Evolutionary conservation across 2,113 vertebrate species (phyloP).

Genomic region (Orientallactaga bullata): DNA sequence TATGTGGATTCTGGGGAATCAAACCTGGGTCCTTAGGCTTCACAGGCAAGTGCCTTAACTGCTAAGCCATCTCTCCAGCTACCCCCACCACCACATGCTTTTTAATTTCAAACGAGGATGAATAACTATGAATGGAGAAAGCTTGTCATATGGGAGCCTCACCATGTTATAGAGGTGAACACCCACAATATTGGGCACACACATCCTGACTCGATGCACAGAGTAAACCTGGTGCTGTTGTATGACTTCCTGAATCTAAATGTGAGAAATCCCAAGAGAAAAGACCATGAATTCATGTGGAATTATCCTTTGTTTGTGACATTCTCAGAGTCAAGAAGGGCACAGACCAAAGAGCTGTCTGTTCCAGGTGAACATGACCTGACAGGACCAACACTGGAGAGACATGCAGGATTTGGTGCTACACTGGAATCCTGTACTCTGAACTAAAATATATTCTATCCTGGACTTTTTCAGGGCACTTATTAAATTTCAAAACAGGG

Average conservation of each 20-base stretch:
- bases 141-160: background rate
- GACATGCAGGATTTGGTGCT: background rate
- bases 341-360: background rate
- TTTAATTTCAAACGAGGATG: background rate
- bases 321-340: background rate
- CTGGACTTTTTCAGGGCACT: background rate
- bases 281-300: background rate
- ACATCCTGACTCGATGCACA: accelerated
- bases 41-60: too few species aligned
- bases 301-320: background rate
- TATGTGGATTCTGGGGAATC: too few species aligned
- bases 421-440: background rate
- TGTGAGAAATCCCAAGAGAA: background rate
- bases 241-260: background rate
- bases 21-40: too few species aligned
- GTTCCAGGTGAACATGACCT: background rate
- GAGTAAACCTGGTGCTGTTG: background rate
- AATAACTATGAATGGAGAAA: background rate
- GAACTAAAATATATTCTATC: background rate
- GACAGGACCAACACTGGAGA: background rate
- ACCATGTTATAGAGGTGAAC: background rate
- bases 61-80: too few species aligned
- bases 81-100: too few species aligned
- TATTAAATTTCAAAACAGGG: background rate
- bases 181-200: accelerated